phyloP scores from a whole-genome alignment of 2,888 invertebrate genomes.

The Stomorhina lunata region DNA sequence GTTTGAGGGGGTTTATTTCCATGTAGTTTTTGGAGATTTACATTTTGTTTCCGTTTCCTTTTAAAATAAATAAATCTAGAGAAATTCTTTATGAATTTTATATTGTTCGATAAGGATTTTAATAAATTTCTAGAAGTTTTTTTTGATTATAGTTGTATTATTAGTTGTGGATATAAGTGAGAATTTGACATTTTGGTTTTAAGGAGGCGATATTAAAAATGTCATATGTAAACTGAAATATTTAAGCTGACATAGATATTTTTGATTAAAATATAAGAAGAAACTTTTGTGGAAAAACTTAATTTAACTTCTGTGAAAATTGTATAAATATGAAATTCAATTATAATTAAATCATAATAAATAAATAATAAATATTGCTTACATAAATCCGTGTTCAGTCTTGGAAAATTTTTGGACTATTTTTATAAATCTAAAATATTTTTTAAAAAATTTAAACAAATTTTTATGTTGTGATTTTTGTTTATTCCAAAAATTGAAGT shows the following conservation, averaged over 20 bases:
- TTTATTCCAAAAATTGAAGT: slow-evolving; percentile 29
- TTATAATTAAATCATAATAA: too few species aligned
- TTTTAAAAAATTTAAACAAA: neutral
- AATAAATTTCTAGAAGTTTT: neutral
- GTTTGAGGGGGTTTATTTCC: slow-evolving; percentile 16
- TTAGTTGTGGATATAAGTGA: neutral
- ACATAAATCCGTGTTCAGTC: too few species aligned
- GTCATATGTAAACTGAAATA: neutral
- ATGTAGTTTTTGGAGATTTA: slow-evolving; percentile 8
- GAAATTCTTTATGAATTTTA: neutral
- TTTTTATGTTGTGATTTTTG: slow-evolving; percentile 8
- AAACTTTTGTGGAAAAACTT: too few species aligned
- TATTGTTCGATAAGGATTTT: neutral
- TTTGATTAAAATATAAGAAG: neutral
- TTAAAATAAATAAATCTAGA: slow-evolving; percentile 10
- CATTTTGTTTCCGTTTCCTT: slow-evolving; percentile 61
- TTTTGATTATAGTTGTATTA: neutral
- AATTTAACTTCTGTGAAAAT: too few species aligned
- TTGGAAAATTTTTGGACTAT: too few species aligned
- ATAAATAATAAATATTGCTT: too few species aligned
- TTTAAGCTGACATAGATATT: neutral
- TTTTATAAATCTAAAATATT: too few species aligned
- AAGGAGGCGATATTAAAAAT: neutral
- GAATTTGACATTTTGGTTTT: neutral
- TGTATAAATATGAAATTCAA: too few species aligned